phyloP scores from a whole-genome alignment of 1,140 invertebrate species.

The Trichonephila inaurata region DNA sequence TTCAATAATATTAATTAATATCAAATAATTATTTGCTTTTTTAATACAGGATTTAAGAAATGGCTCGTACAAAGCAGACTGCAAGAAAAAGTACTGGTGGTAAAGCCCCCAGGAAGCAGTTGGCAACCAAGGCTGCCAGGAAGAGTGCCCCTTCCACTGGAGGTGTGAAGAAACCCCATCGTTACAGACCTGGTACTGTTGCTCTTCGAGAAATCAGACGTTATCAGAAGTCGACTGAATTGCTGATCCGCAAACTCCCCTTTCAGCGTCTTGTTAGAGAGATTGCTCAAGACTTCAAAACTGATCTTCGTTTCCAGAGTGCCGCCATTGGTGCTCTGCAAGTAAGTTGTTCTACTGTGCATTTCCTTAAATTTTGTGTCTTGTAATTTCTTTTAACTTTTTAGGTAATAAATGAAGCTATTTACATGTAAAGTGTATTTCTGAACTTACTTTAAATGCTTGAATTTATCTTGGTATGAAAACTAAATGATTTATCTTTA shows the following conservation, averaged over 20 bases:
- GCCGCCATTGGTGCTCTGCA: conserved; percentile 81
- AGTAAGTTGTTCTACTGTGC: not conserved
- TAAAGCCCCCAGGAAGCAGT: conserved; percentile 92
- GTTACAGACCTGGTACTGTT: conserved; percentile 89
- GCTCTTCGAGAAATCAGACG: conserved; percentile 92
- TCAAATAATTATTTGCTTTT: not conserved
- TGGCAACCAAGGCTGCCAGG: conserved; percentile 89
- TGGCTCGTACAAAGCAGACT: conserved; percentile 93
- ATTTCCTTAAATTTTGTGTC: too few species aligned
- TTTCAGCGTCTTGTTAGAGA: conserved; percentile 93
- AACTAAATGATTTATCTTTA: too few species aligned
- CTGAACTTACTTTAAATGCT: too few species aligned
- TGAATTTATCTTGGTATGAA: too few species aligned
- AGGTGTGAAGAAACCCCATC: conserved; percentile 89
- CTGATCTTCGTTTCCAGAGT: conserved; percentile 84
- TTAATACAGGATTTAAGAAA: conserved; percentile 80
- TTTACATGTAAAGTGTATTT: too few species aligned
- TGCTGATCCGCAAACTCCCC: conserved; percentile 90
- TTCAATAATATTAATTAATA: not conserved
- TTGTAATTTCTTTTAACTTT: too few species aligned
- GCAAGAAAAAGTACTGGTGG: conserved; percentile 90
- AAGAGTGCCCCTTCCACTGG: conserved; percentile 90
- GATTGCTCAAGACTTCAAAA: conserved; percentile 90
- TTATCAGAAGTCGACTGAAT: conserved; percentile 92
- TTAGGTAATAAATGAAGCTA: too few species aligned